Conservation (phyloP, 64 coral and sea anemone species). For the Stichodactyla helianthus region DNA sequence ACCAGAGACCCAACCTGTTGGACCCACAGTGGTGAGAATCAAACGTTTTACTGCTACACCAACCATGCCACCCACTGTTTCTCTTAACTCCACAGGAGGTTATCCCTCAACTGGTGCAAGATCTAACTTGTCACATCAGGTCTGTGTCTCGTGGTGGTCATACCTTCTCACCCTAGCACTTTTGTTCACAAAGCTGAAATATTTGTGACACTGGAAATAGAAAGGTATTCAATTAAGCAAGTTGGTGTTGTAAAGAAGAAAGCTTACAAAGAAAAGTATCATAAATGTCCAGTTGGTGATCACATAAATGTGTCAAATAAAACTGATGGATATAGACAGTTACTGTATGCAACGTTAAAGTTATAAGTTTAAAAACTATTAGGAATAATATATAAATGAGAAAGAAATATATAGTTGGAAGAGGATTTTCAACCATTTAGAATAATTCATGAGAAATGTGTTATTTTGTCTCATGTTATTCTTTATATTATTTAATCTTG, state of each 20-base stretch:
- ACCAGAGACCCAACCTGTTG: no score
- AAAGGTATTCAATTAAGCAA: neutral
- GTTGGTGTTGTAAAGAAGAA: neutral
- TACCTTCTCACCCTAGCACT: neutral
- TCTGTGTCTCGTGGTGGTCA: neutral
- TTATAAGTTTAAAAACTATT: neutral
- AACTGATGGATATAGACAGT: no score
- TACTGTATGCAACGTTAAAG: neutral
- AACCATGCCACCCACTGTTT: neutral
- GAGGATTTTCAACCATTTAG: neutral
- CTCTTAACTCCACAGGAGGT: neutral
- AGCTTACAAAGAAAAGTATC: neutral
- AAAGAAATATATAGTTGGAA: neutral
- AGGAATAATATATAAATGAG: neutral
- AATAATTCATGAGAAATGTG: neutral
- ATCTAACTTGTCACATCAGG: neutral
- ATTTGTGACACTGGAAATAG: neutral
- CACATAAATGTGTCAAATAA: no score
- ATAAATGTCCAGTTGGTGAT: no score
- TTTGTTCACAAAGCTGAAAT: neutral
- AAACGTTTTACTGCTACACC: no score
- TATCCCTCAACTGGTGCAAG: neutral
- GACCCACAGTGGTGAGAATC: no score
- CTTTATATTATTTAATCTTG: neutral
- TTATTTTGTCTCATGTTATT: neutral